Conservation (phyloP, 2,797 vertebrate species). For the Iguana delicatissima region DNA sequence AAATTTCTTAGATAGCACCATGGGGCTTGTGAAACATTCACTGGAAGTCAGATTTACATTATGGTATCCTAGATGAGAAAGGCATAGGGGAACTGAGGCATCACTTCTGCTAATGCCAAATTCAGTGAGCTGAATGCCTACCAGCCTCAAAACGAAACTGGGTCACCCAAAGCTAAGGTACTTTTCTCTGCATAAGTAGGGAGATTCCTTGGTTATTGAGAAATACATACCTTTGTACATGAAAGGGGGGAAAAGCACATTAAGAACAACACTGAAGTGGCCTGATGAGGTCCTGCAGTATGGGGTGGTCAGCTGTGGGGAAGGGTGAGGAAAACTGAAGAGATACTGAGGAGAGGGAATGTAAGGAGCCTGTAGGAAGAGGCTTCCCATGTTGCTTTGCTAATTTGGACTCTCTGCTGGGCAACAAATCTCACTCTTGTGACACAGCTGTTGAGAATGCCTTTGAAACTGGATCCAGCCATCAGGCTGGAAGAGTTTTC, state of each 20-base stretch:
- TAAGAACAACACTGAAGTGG: not conserved
- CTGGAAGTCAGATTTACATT: not conserved
- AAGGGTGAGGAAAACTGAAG: too few relatives aligned
- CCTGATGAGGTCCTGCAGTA: not conserved
- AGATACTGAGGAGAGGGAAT: too few relatives aligned
- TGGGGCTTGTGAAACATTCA: not conserved
- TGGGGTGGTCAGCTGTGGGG: not conserved
- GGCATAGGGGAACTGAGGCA: not conserved
- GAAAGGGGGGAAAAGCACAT: not conserved
- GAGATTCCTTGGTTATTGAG: not conserved
- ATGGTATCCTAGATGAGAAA: not conserved
- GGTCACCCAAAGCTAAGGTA: not conserved
- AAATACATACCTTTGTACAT: not conserved
- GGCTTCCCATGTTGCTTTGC: too few relatives aligned
- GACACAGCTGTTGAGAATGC: too few relatives aligned
- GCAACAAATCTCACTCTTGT: too few relatives aligned
- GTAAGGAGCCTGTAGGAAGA: too few relatives aligned
- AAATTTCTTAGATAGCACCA: not conserved
- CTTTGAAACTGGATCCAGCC: too few relatives aligned
- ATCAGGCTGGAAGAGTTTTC: too few relatives aligned
- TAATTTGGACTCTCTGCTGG: too few relatives aligned
- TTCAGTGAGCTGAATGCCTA: not conserved
- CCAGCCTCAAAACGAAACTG: not conserved
- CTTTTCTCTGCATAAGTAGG: not conserved
- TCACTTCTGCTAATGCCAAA: not conserved